A percentile compares a stretch with the other conserved stretches of the same genome.
phyloP scores from a whole-genome alignment of 2,888 invertebrate genomes.

The Zaprionus obscuricornis region DNA sequence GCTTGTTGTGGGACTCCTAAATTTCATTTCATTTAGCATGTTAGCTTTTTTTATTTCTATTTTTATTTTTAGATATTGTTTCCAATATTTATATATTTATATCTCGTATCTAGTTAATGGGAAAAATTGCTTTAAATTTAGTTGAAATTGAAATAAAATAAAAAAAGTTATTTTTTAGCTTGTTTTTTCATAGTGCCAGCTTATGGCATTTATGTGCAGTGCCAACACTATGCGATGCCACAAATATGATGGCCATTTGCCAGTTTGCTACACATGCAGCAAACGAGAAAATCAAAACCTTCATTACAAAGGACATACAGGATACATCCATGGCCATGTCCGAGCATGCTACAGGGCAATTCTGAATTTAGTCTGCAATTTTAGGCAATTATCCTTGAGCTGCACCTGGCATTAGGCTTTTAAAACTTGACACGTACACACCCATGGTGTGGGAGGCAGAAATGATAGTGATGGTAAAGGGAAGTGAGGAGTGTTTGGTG shows the following conservation, averaged over 20 bases:
- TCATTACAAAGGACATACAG: slow-evolving; percentile 40
- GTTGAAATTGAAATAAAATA: no score
- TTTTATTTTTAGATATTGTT: no score
- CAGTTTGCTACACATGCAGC: slow-evolving; percentile 37
- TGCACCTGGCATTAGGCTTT: slow-evolving; percentile 50
- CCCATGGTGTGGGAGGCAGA: no score
- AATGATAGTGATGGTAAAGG: no score
- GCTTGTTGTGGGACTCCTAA: no score
- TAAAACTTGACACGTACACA: slow-evolving; percentile 54
- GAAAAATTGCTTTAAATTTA: no score
- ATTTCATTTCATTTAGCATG: no score
- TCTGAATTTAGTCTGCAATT: slow-evolving; percentile 63
- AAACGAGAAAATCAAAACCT: slow-evolving; percentile 34
- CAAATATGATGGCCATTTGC: slow-evolving; percentile 61
- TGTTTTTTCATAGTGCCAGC: not conserved
- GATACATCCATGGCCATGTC: slow-evolving; percentile 25
- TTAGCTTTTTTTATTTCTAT: no score
- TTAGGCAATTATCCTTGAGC: slow-evolving; percentile 65
- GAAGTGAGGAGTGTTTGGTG: no score
- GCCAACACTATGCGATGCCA: slow-evolving; percentile 23
- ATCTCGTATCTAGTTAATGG: no score
- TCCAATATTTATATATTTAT: no score
- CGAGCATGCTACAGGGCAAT: slow-evolving; percentile 27
- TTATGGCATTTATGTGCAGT: not conserved
- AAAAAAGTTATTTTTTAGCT: not conserved